Evolutionary conservation across 1,140 invertebrate genomes (phyloP), one percentile per base, ranked within the genome.

Genomic region (Melanaphis sacchari): DNA sequence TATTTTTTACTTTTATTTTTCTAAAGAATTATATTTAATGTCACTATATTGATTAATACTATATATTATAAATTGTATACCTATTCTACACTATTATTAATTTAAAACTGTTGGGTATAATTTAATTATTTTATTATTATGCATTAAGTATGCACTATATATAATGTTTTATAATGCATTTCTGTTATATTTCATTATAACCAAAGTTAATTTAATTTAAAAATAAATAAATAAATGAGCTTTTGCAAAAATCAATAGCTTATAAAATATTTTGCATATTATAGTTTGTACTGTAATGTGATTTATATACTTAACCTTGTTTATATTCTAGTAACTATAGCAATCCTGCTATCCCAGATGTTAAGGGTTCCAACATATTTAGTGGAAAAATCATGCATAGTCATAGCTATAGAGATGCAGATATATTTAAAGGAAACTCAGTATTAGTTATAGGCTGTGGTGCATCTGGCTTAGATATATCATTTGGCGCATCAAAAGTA

Each of bases 371-470:
- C 4, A 95, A 97, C 22, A 94, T 95, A 43, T 99, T 98, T 94
- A 94, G 96, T 95, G 98, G 98, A 93, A 93, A 96, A 76, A 95
- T 96, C 93, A 94, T 98, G 93, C 98, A 99, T 95, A 98, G 98
- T 95, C 98, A 98, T 95, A 97, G 98, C 95, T 99, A 98, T 95
- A 95, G 98, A 94, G 95, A 96, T 11, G 97, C 97, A 0, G 96
- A 97, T 46, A 94, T 95, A 9, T 99, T 97, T 95, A 94, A 95
- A 85, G 96, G 95, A 93, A 96, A 97, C 94, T 95, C 94, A 6
- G 98, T 99, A 0, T 95, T 98, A 0, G 96, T 99, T 49, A 95
- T 99, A 43, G 98, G 98, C 18, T 98, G 97, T 87, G 98, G 98
- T 36, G 97, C 98, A 26, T 99, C 98, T 40, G 98, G 98, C 94